Percentiles rank a stretch among this genome's conserved stretches.
Evolutionary conservation across 2,797 vertebrate genomes (phyloP).

Genomic region (Esox lucius): DNA sequence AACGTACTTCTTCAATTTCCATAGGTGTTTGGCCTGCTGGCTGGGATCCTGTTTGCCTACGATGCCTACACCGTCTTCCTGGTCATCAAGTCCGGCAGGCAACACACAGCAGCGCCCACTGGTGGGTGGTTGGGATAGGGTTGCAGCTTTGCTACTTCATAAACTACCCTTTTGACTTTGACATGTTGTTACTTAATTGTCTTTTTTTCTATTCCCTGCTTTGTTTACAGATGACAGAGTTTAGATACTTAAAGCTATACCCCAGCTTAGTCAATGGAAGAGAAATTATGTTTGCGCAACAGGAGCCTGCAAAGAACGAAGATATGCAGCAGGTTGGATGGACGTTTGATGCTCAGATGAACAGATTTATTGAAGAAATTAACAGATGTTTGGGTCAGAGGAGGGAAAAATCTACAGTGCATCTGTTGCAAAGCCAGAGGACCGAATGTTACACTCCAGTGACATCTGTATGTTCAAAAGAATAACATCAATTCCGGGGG

Average conservation of each 20-base stretch:
- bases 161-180: neutral
- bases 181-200: neutral
- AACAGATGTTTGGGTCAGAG: constrained; percentile 28
- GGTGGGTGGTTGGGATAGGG: constrained; percentile 51
- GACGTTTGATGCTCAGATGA: constrained; percentile 47
- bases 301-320: constrained; percentile 19
- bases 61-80: constrained; percentile 70
- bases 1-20: constrained; percentile 4
- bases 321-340: constrained; percentile 16
- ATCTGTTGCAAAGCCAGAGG: neutral
- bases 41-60: constrained; percentile 71
- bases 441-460: constrained; percentile 14
- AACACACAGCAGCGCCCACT: constrained; percentile 59
- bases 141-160: neutral
- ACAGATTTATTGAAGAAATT: constrained; percentile 41
- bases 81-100: constrained; percentile 54
- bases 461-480: constrained; percentile 26
- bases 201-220: neutral
- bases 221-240: constrained; percentile 59
- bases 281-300: constrained; percentile 25
- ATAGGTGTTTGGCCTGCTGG: constrained; percentile 75
- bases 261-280: constrained; percentile 31
- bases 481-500: constrained; percentile 7
- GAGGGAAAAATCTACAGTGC: constrained; percentile 18
- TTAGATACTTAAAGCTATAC: constrained; percentile 50